Conservation (phyloP, 2,797 vertebrate genomes). For the Bovichtus diacanthus region DNA sequence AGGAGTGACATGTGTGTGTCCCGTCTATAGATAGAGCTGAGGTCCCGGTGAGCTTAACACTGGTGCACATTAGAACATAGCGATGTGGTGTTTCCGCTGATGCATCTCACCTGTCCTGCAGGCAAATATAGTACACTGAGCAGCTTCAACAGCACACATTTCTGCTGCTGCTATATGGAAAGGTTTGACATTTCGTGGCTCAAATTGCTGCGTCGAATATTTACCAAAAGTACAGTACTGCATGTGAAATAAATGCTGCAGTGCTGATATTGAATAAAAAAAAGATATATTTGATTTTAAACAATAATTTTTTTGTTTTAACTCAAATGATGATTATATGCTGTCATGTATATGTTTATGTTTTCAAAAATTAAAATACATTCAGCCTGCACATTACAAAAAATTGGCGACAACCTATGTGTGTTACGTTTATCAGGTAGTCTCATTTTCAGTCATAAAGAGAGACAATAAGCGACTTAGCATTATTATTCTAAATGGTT, state of each 20-base stretch:
- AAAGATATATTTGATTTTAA: neutral
- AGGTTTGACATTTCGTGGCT: neutral
- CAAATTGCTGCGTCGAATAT: neutral
- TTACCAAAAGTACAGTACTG: neutral
- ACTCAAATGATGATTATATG: no score
- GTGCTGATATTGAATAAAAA: neutral
- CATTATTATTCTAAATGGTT: conserved; percentile 3
- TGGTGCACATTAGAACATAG: conserved; percentile 25
- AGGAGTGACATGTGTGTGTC: conserved; percentile 59
- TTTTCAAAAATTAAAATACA: neutral
- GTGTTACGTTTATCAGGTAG: neutral
- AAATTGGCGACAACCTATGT: neutral
- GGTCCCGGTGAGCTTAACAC: conserved; percentile 46
- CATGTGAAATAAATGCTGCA: neutral
- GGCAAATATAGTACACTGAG: conserved; percentile 19
- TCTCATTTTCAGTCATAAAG: neutral
- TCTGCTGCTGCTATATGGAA: neutral
- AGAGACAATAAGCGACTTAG: neutral
- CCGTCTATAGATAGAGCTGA: conserved; percentile 70
- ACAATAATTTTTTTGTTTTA: no score
- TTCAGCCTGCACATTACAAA: neutral
- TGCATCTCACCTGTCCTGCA: conserved; percentile 49
- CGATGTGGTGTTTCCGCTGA: conserved; percentile 16
- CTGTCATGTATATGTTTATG: neutral
- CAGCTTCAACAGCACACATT: neutral